Percentiles rank a stretch among this genome's conserved stretches.
These are phyloP conservation scores for Digitonthophagus gazella DNA, from an alignment of 2,888 invertebrate species.

Conservation along the genomic window DNA sequence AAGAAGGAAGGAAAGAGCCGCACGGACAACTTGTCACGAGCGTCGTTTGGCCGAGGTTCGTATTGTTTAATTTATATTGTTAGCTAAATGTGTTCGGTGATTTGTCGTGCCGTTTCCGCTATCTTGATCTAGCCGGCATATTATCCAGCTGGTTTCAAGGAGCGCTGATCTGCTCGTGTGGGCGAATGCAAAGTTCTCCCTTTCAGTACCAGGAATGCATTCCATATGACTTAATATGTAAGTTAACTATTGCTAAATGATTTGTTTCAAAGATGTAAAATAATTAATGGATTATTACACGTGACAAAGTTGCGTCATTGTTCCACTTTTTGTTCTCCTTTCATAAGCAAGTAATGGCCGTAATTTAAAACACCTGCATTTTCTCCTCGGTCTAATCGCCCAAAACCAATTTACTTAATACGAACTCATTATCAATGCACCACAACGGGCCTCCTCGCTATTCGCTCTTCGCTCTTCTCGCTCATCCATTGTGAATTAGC, in stretches of 20 bases:
- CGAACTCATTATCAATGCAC: neutral
- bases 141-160: neutral
- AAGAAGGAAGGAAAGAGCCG: conserved; percentile 11
- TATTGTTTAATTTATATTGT: conserved; percentile 42
- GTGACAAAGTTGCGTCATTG: neutral
- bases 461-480: neutral
- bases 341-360: neutral
- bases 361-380: neutral
- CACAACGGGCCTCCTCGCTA: neutral
- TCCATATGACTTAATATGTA: neutral
- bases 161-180: neutral
- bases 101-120: conserved; percentile 43
- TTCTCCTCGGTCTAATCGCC: neutral
- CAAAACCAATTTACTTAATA: neutral
- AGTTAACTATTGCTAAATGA: neutral
- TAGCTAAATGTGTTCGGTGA: conserved; percentile 43
- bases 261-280: neutral
- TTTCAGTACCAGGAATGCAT: neutral
- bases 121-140: conserved; percentile 37
- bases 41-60: conserved; percentile 32
- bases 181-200: neutral
- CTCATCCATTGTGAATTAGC: neutral
- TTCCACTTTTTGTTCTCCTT: neutral
- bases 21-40: conserved; percentile 19
- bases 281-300: neutral